These are phyloP conservation scores for Mastomys natalensis DNA, from an alignment of 2,113 vertebrate genomes.

Conservation along the genomic window DNA sequence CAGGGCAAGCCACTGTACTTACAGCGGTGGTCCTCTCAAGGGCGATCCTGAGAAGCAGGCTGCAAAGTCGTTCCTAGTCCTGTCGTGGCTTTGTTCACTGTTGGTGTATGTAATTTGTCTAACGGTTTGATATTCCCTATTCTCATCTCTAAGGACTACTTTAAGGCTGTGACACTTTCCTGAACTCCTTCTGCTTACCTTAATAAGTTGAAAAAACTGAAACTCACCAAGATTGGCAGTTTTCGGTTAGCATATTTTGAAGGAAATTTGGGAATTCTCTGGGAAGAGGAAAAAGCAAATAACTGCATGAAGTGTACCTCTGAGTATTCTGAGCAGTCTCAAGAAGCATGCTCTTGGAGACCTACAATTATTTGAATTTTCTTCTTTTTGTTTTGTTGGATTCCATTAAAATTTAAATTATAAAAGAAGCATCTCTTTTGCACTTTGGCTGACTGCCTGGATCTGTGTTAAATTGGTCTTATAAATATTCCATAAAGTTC, in stretches of 20 bases:
- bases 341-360: background rate
- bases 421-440: constrained; percentile 66
- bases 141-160: background rate
- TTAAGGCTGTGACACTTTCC: background rate
- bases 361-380: background rate
- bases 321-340: background rate
- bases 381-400: constrained; percentile 74
- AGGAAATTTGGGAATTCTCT: background rate
- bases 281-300: background rate
- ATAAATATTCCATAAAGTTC: constrained; percentile 86
- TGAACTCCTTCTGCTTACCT: background rate
- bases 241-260: background rate
- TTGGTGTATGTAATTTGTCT: background rate
- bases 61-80: background rate
- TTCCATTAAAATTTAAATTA: constrained; percentile 76
- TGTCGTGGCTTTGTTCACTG: background rate
- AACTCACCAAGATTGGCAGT: background rate
- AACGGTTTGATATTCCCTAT: background rate
- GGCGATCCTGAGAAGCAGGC: background rate
- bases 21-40: fast-evolving
- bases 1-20: background rate
- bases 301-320: background rate
- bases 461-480: constrained; percentile 84
- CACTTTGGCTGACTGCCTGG: constrained; percentile 83
- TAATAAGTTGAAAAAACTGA: background rate